A percentile compares a stretch with the other conserved stretches of the same genome.
These are phyloP conservation scores for Teleogryllus oceanicus DNA, from an alignment of 2,888 invertebrate genomes.

Conservation along the genomic window DNA sequence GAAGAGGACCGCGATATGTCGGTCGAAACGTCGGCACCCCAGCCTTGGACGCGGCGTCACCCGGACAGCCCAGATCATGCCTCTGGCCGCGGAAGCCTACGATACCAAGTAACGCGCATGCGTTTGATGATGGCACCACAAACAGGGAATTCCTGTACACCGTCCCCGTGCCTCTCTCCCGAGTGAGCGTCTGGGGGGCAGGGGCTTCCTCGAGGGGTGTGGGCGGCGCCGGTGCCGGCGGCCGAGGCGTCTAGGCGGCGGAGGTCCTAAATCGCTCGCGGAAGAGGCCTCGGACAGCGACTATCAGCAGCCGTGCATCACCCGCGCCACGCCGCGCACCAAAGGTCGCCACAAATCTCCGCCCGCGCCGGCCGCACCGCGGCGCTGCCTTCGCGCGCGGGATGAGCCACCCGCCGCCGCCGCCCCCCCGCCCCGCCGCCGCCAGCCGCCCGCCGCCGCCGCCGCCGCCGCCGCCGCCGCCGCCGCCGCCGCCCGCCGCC, in stretches of 20 bases:
- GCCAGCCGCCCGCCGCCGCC: neutral
- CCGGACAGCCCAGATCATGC: too few species aligned
- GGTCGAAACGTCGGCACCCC: too few species aligned
- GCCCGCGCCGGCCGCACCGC: neutral
- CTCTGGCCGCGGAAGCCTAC: too few species aligned
- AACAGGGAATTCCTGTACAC: neutral
- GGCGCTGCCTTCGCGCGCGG: neutral
- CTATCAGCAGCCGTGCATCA: neutral
- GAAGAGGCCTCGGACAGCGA: neutral
- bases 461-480: neutral
- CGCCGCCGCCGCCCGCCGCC: neutral
- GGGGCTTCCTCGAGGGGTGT: too few species aligned
- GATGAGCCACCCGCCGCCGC: neutral
- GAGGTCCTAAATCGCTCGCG: neutral
- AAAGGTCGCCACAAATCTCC: constrained; percentile 7
- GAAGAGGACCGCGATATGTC: too few species aligned
- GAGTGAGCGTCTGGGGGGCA: neutral
- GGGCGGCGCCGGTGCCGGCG: too few species aligned
- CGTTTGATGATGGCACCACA: too few species aligned
- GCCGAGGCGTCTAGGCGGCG: neutral
- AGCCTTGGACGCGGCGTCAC: too few species aligned
- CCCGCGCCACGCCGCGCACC: neutral
- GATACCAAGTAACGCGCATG: too few species aligned
- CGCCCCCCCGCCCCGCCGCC: too few species aligned
- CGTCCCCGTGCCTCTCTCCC: neutral